Conservation (phyloP, 2,113 vertebrate species). For the Drymodes brunneopygia region DNA sequence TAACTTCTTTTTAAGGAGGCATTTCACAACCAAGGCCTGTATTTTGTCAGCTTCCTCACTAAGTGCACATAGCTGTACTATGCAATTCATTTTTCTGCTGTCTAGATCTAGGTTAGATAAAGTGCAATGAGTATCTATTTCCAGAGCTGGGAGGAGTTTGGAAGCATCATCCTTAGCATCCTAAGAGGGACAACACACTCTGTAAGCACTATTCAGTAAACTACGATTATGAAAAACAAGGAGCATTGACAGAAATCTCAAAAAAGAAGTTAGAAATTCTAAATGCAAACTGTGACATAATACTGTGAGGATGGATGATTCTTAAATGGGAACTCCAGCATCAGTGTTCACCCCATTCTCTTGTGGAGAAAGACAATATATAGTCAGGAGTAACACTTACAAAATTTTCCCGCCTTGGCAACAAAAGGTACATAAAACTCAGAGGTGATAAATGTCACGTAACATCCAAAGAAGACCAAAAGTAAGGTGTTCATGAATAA, state of each 20-base stretch:
- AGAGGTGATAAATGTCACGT: background rate
- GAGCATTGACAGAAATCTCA: background rate
- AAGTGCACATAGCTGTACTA: background rate
- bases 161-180: background rate
- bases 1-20: background rate
- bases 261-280: background rate
- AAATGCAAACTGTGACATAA: background rate
- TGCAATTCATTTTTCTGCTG: background rate
- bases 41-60: background rate
- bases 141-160: background rate
- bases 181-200: background rate
- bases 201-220: background rate
- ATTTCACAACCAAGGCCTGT: background rate
- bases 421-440: background rate
- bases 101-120: constrained; percentile 20
- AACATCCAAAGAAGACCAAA: background rate
- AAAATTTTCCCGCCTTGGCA: background rate
- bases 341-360: background rate
- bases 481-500: background rate
- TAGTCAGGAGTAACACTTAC: background rate
- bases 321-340: background rate
- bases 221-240: background rate
- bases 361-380: background rate
- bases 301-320: background rate
- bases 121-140: background rate